These are phyloP conservation scores for Cosmia pyralina DNA, from an alignment of 2,888 invertebrate genomes.

Conservation along the genomic window DNA sequence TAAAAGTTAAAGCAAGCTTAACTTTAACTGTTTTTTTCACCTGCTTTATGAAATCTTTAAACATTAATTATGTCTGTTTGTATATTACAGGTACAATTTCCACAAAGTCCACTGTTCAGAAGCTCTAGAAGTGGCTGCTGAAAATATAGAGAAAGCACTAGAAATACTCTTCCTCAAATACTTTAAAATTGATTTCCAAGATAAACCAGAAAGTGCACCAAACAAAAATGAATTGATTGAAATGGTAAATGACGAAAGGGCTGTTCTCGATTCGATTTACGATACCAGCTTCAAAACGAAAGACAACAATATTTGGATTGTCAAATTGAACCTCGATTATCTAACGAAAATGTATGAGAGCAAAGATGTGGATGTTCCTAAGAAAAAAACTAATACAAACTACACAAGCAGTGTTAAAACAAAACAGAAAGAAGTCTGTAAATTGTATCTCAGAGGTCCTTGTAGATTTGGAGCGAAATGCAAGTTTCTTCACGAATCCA, in stretches of 20 bases:
- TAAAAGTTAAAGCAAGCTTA: background rate
- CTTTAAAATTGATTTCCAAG: constrained; percentile 87
- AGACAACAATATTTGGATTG: constrained; percentile 93
- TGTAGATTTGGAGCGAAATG: constrained; percentile 94
- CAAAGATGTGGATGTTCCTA: constrained; percentile 85
- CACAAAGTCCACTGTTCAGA: constrained; percentile 93
- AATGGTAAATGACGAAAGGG: constrained; percentile 93
- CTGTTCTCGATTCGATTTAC: constrained; percentile 94
- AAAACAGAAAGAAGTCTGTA: constrained; percentile 91
- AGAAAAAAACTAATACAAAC: constrained; percentile 82
- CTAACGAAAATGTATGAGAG: constrained; percentile 90
- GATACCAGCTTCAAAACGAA: constrained; percentile 92
- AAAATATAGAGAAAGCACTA: constrained; percentile 93
- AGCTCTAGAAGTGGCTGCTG: constrained; percentile 92
- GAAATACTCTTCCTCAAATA: constrained; percentile 93
- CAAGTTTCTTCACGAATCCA: constrained; percentile 92
- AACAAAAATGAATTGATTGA: constrained; percentile 90
- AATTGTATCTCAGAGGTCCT: constrained; percentile 91
- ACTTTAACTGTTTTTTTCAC: background rate
- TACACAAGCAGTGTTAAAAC: constrained; percentile 82
- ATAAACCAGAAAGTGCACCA: constrained; percentile 82
- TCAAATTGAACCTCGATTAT: constrained; percentile 92
- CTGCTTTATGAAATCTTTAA: background rate
- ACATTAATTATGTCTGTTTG: background rate
- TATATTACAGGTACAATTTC: constrained; percentile 92